Conservation (phyloP, 2,797 vertebrate genomes). For the Telmatherina bonti region DNA sequence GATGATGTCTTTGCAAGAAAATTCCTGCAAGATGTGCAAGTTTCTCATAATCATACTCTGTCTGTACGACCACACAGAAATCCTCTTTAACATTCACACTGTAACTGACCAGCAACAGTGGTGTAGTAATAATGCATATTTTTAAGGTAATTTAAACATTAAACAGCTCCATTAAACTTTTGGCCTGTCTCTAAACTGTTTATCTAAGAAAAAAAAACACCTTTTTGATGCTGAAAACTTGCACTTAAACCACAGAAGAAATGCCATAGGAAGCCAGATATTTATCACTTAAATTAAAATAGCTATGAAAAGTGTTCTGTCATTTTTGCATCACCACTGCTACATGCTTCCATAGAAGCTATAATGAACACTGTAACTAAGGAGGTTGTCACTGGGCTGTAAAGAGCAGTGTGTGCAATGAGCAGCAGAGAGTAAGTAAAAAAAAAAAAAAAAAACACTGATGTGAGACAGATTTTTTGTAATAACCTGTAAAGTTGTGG, state of each 20-base stretch:
- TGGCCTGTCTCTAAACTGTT: not conserved
- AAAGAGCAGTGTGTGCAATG: not conserved
- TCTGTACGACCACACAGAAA: too few species aligned
- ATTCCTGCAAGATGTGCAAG: not conserved
- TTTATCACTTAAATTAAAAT: not conserved
- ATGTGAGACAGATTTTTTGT: slow-evolving; percentile 4
- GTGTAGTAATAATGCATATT: too few species aligned
- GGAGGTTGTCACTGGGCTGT: not conserved
- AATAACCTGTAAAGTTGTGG: slow-evolving; percentile 16
- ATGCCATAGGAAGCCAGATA: not conserved
- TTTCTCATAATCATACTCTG: too few species aligned
- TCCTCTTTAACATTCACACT: not conserved
- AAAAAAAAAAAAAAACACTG: not conserved
- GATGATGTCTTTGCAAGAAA: not conserved
- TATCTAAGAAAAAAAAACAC: not conserved
- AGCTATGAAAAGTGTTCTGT: not conserved
- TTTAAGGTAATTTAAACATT: not conserved
- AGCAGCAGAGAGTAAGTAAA: slow-evolving; percentile 5
- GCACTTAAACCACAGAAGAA: not conserved
- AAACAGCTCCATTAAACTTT: not conserved
- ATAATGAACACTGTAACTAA: not conserved
- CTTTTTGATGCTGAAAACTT: not conserved
- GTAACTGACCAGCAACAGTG: not conserved
- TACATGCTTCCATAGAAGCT: not conserved
- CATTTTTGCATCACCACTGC: not conserved